These are phyloP conservation scores for Lithobates pipiens DNA, from an alignment of 2,797 vertebrate genomes.

Conservation along the genomic window DNA sequence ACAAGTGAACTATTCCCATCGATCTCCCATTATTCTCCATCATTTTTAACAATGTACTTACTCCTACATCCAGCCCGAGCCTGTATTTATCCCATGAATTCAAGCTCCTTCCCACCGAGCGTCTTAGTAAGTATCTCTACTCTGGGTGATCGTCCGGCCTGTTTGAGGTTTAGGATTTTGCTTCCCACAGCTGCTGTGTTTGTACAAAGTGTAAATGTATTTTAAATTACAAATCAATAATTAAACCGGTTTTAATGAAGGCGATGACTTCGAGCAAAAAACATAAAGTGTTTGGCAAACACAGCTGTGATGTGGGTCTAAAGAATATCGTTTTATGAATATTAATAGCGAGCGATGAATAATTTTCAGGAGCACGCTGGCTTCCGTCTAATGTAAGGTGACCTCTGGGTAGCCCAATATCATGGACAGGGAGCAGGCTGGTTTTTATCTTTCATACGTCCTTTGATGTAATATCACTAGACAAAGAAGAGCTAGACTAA, in stretches of 20 bases:
- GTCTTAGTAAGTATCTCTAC: too few relatives aligned
- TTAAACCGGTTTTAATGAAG: conserved; percentile 49
- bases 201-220: conserved; percentile 39
- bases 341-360: conserved; percentile 47
- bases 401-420: conserved; percentile 14
- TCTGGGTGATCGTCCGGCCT: too few relatives aligned
- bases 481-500: too few relatives aligned
- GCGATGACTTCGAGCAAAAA: conserved; percentile 31
- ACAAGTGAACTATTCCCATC: too few relatives aligned
- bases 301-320: conserved; percentile 44
- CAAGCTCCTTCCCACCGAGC: too few relatives aligned
- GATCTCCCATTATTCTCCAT: too few relatives aligned
- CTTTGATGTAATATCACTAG: too few relatives aligned
- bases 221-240: conserved; percentile 48
- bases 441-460: background rate
- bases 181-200: background rate
- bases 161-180: background rate
- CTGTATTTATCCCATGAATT: too few relatives aligned
- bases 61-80: too few relatives aligned
- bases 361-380: conserved; percentile 34
- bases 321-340: conserved; percentile 50
- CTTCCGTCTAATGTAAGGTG: conserved; percentile 41
- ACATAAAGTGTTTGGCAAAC: conserved; percentile 51
- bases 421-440: background rate
- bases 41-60: too few relatives aligned